Conservation (phyloP, 2,797 vertebrate species). For the Danio tinwini region DNA sequence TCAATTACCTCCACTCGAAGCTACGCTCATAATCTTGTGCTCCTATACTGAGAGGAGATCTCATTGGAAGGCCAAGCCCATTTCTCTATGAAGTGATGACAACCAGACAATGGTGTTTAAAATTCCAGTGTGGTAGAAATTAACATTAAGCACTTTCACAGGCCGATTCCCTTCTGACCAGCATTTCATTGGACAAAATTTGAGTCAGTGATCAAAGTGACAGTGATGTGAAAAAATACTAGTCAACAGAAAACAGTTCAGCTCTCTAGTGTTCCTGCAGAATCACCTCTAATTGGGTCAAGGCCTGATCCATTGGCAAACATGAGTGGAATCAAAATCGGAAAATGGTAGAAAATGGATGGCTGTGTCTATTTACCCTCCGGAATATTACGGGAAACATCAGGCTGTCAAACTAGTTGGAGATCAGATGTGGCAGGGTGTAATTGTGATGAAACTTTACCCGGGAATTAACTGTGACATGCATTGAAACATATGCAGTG, state of each 20-base stretch:
- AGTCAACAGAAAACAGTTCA: slow-evolving; percentile 28
- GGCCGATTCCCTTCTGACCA: slow-evolving; percentile 43
- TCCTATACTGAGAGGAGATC: slow-evolving; percentile 52
- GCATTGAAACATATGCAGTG: slow-evolving; percentile 3
- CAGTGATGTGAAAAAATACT: background rate
- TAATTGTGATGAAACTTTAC: slow-evolving; percentile 22
- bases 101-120: slow-evolving; percentile 56
- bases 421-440: slow-evolving; percentile 32
- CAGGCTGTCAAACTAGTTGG: slow-evolving; percentile 44
- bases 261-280: slow-evolving; percentile 11
- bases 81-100: slow-evolving; percentile 50
- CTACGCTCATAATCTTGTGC: slow-evolving; percentile 41
- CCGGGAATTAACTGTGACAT: slow-evolving; percentile 6
- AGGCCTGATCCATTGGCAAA: slow-evolving; percentile 38
- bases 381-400: slow-evolving; percentile 56
- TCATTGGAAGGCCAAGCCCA: slow-evolving; percentile 47
- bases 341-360: slow-evolving; percentile 49
- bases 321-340: slow-evolving; percentile 43
- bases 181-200: slow-evolving; percentile 45
- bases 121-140: slow-evolving; percentile 46
- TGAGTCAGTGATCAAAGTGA: slow-evolving; percentile 45
- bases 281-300: slow-evolving; percentile 49
- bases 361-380: slow-evolving; percentile 50
- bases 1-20: slow-evolving; percentile 24
- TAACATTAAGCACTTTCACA: slow-evolving; percentile 48